Evolutionary conservation across 2,113 vertebrate species (phyloP).

Genomic region (Leptosomus discolor): DNA sequence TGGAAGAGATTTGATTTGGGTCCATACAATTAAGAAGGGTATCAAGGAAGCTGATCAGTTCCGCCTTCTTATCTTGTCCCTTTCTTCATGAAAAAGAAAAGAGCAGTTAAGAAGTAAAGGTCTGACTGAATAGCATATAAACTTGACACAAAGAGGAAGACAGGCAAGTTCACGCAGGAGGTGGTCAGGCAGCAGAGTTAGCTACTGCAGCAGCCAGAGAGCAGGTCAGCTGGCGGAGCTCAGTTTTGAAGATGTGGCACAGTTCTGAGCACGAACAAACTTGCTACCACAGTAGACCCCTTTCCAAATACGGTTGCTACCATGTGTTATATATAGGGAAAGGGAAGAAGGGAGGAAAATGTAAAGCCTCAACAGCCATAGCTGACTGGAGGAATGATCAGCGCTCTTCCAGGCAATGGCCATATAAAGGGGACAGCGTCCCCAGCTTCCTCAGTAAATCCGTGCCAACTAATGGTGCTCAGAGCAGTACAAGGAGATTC

Average conservation of each 20-base stretch:
- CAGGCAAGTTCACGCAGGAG: background rate
- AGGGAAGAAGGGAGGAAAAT: background rate
- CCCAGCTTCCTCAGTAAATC: background rate
- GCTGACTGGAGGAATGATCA: accelerated
- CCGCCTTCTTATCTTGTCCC: constrained; percentile 21
- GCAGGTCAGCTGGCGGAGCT: background rate
- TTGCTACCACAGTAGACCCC: background rate
- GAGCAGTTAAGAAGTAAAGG: background rate
- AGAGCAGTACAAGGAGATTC: background rate
- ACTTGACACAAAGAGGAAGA: background rate
- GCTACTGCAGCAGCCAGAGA: background rate
- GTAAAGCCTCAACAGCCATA: background rate
- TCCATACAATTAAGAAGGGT: background rate
- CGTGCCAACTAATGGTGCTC: background rate
- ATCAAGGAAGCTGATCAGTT: constrained; percentile 33
- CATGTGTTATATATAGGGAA: background rate
- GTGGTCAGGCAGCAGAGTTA: background rate
- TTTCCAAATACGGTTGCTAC: background rate
- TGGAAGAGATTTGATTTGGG: background rate
- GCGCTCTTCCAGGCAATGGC: background rate
- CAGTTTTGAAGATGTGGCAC: background rate
- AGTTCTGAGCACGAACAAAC: background rate
- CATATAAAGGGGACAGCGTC: background rate
- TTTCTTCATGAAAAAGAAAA: constrained; percentile 26
- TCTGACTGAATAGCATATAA: background rate